A percentile compares a stretch with the other conserved stretches of the same genome.
These are phyloP conservation scores for Rhabdophis nuchalis DNA, from an alignment of 2,797 vertebrate genomes.

Conservation along the genomic window DNA sequence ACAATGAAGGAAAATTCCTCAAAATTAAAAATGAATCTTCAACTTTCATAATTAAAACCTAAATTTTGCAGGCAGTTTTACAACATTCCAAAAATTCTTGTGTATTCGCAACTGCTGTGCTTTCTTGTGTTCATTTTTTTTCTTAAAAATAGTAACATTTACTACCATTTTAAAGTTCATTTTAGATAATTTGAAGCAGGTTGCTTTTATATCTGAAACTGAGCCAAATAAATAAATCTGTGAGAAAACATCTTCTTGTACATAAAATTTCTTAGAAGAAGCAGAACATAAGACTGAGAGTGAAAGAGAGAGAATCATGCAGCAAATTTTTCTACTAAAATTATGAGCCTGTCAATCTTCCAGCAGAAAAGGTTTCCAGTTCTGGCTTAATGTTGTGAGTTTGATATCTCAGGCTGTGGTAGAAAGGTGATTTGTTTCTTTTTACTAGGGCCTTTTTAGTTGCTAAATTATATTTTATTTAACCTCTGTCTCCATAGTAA, in stretches of 20 bases:
- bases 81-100: neutral
- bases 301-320: slow-evolving; percentile 18
- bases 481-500: slow-evolving; percentile 63
- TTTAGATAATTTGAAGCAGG: slow-evolving; percentile 29
- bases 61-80: neutral
- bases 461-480: slow-evolving; percentile 58
- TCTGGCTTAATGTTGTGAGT: slow-evolving; percentile 38
- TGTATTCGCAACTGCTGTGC: neutral
- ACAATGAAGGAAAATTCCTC: neutral
- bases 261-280: slow-evolving; percentile 51
- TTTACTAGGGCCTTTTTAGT: slow-evolving; percentile 53
- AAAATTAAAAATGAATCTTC: neutral
- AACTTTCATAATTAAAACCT: neutral
- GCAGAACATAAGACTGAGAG: neutral
- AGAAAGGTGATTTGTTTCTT: slow-evolving; percentile 61
- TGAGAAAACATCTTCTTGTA: slow-evolving; percentile 55
- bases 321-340: slow-evolving; percentile 53
- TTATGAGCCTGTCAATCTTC: slow-evolving; percentile 56
- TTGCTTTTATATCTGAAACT: slow-evolving; percentile 40
- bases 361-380: slow-evolving; percentile 54
- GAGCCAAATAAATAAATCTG: slow-evolving; percentile 9
- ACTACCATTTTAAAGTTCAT: slow-evolving; percentile 22
- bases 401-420: slow-evolving; percentile 60
- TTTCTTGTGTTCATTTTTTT: slow-evolving; percentile 33
- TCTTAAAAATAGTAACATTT: slow-evolving; percentile 26